phyloP scores from a whole-genome alignment of 2,113 vertebrate genomes.

The Pangasianodon hypophthalmus region DNA sequence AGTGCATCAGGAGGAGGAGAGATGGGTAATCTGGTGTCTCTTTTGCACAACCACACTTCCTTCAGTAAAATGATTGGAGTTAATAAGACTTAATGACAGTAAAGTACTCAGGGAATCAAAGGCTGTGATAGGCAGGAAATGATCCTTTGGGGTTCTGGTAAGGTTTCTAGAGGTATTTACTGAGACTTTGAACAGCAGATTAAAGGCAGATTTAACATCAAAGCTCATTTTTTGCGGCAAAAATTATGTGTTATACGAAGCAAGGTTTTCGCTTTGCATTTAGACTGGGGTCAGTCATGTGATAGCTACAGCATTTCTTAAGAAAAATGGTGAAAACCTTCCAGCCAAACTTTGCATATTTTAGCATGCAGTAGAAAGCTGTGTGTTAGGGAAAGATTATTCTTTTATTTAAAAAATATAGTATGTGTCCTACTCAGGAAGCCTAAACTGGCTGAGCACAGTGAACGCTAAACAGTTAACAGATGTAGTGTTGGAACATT shows the following conservation, averaged over 20 bases:
- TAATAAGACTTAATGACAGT: slow-evolving; percentile 78
- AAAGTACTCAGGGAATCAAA: slow-evolving; percentile 71
- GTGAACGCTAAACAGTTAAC: slow-evolving; percentile 52
- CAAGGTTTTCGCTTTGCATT: slow-evolving; percentile 2
- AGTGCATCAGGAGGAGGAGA: slow-evolving; percentile 37
- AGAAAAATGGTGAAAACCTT: neutral
- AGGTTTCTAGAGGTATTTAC: slow-evolving; percentile 61
- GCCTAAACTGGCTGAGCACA: slow-evolving; percentile 54
- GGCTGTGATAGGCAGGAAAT: slow-evolving; percentile 44
- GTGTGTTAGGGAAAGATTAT: neutral
- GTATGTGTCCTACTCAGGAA: slow-evolving; percentile 36
- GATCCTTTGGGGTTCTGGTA: slow-evolving; percentile 71
- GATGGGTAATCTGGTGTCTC: slow-evolving; percentile 76
- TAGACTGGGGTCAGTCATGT: neutral
- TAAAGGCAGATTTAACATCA: slow-evolving; percentile 71
- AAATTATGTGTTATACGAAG: slow-evolving; percentile 42
- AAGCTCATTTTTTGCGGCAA: slow-evolving; percentile 50
- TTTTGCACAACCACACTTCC: slow-evolving; percentile 67
- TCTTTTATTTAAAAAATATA: neutral
- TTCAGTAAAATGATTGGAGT: slow-evolving; percentile 77
- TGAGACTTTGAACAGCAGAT: slow-evolving; percentile 73
- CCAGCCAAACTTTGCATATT: neutral
- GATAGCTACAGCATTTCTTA: neutral
- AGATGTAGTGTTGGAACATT: slow-evolving; percentile 63
- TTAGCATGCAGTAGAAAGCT: neutral